A percentile compares a stretch with the other conserved stretches of the same genome.
phyloP scores from a whole-genome alignment of 2,113 vertebrate species.

The Machaerirhynchus nigripectus region DNA sequence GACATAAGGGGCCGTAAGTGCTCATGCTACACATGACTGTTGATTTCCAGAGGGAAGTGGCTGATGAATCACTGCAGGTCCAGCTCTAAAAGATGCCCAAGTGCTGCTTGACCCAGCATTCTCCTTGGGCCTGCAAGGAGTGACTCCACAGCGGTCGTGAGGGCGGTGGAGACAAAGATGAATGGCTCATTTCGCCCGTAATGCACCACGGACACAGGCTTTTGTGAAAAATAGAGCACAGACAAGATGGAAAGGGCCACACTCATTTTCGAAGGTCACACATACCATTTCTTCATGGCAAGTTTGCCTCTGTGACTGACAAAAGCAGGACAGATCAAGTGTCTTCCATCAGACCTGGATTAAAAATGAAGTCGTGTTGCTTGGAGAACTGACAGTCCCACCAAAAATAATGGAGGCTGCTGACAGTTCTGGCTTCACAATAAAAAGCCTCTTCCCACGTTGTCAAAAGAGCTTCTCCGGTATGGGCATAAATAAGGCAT shows the following conservation, averaged over 20 bases:
- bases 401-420: constrained; percentile 33
- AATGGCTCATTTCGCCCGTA: background rate
- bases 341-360: background rate
- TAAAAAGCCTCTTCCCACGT: background rate
- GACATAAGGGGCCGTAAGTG: background rate
- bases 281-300: background rate
- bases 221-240: background rate
- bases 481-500: background rate
- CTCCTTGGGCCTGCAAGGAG: background rate
- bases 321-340: background rate
- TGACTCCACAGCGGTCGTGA: background rate
- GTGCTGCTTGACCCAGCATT: background rate
- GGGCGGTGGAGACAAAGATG: background rate
- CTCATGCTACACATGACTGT: background rate
- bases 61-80: background rate
- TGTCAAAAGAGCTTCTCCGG: background rate
- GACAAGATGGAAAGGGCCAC: background rate
- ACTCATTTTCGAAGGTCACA: background rate
- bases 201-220: background rate
- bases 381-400: constrained; percentile 36
- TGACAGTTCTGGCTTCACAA: constrained; percentile 3
- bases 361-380: constrained; percentile 33
- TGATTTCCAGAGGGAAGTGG: background rate
- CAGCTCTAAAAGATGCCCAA: background rate
- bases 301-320: background rate